Evolutionary conservation across 2,888 invertebrate genomes (phyloP), one percentile per base, ranked within the genome.

Genomic region (Lithophane ornitopus): DNA sequence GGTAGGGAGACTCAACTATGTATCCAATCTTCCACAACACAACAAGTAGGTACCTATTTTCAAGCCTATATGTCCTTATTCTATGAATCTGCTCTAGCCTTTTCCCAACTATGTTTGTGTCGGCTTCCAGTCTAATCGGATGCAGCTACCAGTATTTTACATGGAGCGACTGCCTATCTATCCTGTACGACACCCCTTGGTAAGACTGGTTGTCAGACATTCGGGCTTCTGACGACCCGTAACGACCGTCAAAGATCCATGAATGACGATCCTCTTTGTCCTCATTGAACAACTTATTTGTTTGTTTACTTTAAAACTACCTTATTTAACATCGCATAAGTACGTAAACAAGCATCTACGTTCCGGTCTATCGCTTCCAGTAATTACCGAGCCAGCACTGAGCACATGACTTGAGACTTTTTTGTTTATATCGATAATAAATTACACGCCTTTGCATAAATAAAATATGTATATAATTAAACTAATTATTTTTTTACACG

Each of bases 381-480:
- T 85, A 85, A 85, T 76, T 76, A 74, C 70, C 22, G 6, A 61
- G 62, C 59, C 16, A 63, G 2, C 54, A 70, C 56, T 19, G 28
- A 72, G 14, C 74, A 76, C 71, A 74, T 70, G 72, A 72, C 69
- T 72, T 44, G 12, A 12, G 34, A 62, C 41, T 49, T 83, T 80
- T 76, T 79, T 82, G 54, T 76, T 76, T 34, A 44, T 12, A 70
- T 75, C 76, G 61, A 69, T 73, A 80, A 77, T 85, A 83, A 85
- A 85, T 85, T 80, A 79, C 63, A 62, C 70, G 56, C 59, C 16
- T 73, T 62, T 77, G 79, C 83, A 85, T 76, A 73, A 62, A 75
- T 79, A 82, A 79, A 77, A 80, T 19, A 41, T 12, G 34, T 79
- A 70, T 70, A n/a, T 79, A 76, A 85, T 82, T 82, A 85, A 85